A percentile compares a stretch with the other conserved stretches of the same genome.
Conservation (phyloP, 37 sponge, comb jelly and placozoan genomes). For the Agelas oroides region DNA sequence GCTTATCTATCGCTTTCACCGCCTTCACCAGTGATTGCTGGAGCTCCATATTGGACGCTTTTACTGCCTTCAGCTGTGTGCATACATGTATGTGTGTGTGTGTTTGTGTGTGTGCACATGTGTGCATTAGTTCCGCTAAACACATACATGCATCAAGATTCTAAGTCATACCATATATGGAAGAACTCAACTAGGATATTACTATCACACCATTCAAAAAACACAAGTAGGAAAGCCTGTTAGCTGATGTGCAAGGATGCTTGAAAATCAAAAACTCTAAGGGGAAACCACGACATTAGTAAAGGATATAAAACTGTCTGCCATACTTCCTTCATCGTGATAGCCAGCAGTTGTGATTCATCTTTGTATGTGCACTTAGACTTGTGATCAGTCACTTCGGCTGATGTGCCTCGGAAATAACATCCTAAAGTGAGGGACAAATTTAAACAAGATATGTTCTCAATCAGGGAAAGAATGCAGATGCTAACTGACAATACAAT, state of each 20-base stretch:
- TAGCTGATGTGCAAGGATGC: too few relatives aligned
- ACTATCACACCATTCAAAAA: too few relatives aligned
- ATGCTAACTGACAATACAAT: neutral
- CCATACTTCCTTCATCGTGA: constrained; percentile 80
- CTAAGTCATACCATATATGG: too few relatives aligned
- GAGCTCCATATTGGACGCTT: constrained; percentile 41
- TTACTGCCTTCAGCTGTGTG: constrained; percentile 60
- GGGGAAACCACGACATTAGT: too few relatives aligned
- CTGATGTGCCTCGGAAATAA: constrained; percentile 55
- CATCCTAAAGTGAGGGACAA: constrained; percentile 55
- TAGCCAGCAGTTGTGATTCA: constrained; percentile 65
- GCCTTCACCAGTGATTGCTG: constrained; percentile 24
- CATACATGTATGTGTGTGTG: too few relatives aligned
- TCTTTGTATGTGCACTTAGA: constrained; percentile 52
- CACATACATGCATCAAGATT: too few relatives aligned
- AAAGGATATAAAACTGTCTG: too few relatives aligned
- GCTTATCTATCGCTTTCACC: constrained; percentile 49
- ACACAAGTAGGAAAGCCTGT: too few relatives aligned
- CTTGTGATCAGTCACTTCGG: constrained; percentile 64
- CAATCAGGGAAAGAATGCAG: neutral
- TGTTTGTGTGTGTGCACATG: too few relatives aligned
- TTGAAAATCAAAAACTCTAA: too few relatives aligned
- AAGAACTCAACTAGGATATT: too few relatives aligned
- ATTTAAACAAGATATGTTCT: neutral
- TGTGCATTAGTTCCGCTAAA: too few relatives aligned